A percentile compares a stretch with the other conserved stretches of the same genome.
phyloP scores from a whole-genome alignment of 2,888 invertebrate genomes.

The Ligdia adustata region DNA sequence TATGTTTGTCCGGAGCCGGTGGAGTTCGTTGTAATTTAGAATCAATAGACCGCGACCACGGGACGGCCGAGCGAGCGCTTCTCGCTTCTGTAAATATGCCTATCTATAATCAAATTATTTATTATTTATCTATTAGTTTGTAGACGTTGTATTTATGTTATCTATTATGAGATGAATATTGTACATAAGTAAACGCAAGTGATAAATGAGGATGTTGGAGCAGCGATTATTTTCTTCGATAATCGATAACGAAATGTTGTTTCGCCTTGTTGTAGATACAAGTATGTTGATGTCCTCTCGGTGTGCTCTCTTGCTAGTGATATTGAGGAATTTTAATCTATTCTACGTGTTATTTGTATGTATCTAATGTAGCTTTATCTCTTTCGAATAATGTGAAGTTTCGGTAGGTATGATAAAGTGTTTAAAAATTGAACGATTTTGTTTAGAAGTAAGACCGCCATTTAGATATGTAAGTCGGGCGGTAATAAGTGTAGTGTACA shows the following conservation, averaged over 20 bases:
- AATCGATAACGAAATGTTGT: conserved; percentile 13
- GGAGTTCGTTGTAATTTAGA: conserved; percentile 25
- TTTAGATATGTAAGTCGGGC: conserved; percentile 26
- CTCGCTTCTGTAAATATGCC: conserved; percentile 81
- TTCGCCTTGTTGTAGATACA: conserved; percentile 34
- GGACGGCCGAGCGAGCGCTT: conserved; percentile 57
- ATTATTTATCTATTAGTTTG: conserved; percentile 75
- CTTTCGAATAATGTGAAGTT: conserved; percentile 34
- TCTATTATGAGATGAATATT: conserved; percentile 43
- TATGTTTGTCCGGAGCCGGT: conserved; percentile 58
- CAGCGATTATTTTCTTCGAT: conserved; percentile 12
- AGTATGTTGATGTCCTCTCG: conserved; percentile 31
- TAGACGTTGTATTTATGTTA: conserved; percentile 55
- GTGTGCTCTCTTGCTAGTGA: conserved; percentile 39
- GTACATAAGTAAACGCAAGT: conserved; percentile 25
- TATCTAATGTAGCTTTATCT: conserved; percentile 49
- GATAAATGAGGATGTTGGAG: conserved; percentile 16
- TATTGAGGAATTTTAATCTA: conserved; percentile 34
- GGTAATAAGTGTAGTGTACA: conserved; percentile 35
- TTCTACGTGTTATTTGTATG: conserved; percentile 46
- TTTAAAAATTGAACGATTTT: conserved; percentile 24
- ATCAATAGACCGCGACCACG: conserved; percentile 41
- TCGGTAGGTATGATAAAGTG: conserved; percentile 37
- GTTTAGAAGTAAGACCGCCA: conserved; percentile 28
- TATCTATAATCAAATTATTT: conserved; percentile 75